These are phyloP conservation scores for Pelecanus crispus DNA, from an alignment of 2,113 vertebrate genomes.

Conservation along the genomic window DNA sequence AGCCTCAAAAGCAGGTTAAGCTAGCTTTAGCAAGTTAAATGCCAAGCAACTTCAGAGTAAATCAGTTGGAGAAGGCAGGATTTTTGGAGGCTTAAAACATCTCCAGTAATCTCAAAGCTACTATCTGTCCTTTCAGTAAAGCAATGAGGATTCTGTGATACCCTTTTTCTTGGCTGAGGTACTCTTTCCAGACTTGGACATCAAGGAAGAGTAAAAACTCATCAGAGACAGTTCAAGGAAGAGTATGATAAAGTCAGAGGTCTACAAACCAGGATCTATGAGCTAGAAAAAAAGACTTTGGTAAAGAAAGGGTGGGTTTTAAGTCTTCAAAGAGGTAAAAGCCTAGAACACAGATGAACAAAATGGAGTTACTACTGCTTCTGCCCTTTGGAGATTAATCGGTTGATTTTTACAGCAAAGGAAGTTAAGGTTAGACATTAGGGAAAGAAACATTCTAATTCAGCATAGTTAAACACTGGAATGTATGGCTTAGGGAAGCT, in stretches of 20 bases:
- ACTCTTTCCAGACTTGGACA: background rate
- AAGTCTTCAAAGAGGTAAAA: background rate
- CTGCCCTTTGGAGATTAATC: background rate
- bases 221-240: background rate
- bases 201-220: background rate
- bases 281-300: background rate
- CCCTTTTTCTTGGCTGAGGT: background rate
- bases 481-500: background rate
- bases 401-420: background rate
- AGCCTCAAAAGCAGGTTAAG: background rate
- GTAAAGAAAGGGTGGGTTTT: background rate
- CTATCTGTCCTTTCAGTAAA: background rate
- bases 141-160: background rate
- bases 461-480: background rate
- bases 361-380: background rate
- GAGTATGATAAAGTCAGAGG: background rate
- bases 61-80: background rate
- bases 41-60: background rate
- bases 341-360: background rate
- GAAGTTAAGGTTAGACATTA: background rate
- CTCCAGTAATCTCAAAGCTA: background rate
- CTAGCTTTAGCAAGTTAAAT: background rate
- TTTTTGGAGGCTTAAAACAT: background rate
- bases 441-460: background rate
- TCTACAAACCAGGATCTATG: background rate